A percentile compares a stretch with the other conserved stretches of the same genome.
phyloP scores from a whole-genome alignment of 2,797 vertebrate species.

The Cyclura pinguis region DNA sequence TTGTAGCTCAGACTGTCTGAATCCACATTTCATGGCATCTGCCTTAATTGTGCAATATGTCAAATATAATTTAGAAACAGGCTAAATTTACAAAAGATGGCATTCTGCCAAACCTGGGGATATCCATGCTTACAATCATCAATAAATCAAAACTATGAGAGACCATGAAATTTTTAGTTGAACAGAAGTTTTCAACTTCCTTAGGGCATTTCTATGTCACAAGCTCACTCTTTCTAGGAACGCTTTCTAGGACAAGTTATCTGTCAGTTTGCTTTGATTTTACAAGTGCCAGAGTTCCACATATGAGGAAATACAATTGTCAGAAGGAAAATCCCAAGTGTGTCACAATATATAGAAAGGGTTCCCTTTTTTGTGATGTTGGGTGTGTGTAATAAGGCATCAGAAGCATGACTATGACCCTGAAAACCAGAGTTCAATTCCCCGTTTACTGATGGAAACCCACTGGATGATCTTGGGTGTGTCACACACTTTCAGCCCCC shows the following conservation, averaged over 20 bases:
- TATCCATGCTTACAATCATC: constrained; percentile 1
- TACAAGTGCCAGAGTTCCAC: neutral
- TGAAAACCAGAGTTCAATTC: too few species aligned
- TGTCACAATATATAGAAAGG: neutral
- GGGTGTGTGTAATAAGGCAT: too few species aligned
- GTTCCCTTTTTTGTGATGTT: neutral
- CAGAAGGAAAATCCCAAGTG: neutral
- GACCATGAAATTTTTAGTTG: neutral
- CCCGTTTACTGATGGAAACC: too few species aligned
- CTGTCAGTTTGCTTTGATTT: neutral
- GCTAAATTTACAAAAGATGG: constrained; percentile 16
- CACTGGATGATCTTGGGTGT: too few species aligned
- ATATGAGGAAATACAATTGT: neutral
- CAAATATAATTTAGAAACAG: constrained; percentile 47
- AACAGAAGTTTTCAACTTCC: constrained; percentile 9
- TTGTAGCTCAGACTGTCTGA: constrained; percentile 23
- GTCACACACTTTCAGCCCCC: too few species aligned
- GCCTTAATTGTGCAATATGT: constrained; percentile 32
- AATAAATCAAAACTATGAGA: constrained; percentile 13
- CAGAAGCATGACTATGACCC: too few species aligned
- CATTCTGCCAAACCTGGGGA: constrained; percentile 3
- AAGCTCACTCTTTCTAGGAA: neutral
- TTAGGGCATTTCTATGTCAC: neutral
- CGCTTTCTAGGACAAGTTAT: neutral
- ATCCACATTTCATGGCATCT: constrained; percentile 27